Evolutionary conservation across 2,113 vertebrate genomes (phyloP).

Genomic region (Lamprologus ornatipinnis): DNA sequence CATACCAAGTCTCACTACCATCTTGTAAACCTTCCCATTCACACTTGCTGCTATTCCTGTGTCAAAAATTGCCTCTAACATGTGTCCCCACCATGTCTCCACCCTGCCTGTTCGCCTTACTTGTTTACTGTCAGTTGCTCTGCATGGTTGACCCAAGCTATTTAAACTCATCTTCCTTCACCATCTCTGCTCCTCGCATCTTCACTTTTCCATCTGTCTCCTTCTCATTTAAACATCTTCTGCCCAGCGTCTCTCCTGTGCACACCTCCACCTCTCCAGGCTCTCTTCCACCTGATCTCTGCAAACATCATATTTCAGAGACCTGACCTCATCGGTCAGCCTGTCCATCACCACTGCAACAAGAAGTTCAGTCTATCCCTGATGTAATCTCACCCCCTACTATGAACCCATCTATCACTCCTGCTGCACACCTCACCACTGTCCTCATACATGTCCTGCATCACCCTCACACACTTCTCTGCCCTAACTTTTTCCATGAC

Average conservation of each 20-base stretch:
- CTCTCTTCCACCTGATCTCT: not conserved
- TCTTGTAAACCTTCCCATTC: not conserved
- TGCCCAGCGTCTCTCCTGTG: not conserved
- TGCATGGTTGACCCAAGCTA: not conserved
- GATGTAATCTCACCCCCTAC: not conserved
- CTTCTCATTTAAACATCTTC: not conserved
- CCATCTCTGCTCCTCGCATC: not conserved
- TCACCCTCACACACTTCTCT: not conserved
- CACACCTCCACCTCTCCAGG: not conserved
- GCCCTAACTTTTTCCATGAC: not conserved
- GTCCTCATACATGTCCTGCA: not conserved
- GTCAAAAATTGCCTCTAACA: not conserved
- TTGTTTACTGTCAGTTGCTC: not conserved
- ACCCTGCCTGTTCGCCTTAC: not conserved
- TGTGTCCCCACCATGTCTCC: not conserved
- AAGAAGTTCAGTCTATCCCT: not conserved
- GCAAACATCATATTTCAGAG: not conserved
- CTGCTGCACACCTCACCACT: not conserved
- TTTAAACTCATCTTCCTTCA: not conserved
- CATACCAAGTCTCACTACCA: not conserved
- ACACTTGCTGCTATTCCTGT: not conserved
- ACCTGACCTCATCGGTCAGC: not conserved
- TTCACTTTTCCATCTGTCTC: not conserved
- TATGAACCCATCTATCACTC: not conserved
- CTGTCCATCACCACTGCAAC: not conserved